These are phyloP conservation scores for Spinibarbus caldwelli DNA, from an alignment of 2,797 vertebrate species.

Conservation along the genomic window DNA sequence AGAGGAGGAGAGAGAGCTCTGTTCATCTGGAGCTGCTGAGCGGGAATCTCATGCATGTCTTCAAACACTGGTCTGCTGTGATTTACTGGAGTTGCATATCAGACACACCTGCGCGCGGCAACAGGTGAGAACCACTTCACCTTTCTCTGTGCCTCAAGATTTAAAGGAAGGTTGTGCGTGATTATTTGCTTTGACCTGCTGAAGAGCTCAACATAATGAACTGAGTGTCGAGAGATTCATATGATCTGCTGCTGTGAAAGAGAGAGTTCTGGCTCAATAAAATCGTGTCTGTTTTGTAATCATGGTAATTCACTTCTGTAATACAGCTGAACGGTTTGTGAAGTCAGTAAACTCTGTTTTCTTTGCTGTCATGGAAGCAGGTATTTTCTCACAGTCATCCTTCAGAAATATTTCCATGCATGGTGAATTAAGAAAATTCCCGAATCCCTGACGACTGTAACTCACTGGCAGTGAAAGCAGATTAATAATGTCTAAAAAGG, in stretches of 20 bases:
- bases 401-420: conserved; percentile 12
- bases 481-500: neutral
- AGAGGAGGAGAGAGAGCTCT: neutral
- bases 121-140: neutral
- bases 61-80: neutral
- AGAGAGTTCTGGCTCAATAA: too few species aligned
- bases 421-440: neutral
- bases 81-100: neutral
- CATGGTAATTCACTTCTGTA: neutral
- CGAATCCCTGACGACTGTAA: neutral
- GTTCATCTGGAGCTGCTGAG: neutral
- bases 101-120: neutral
- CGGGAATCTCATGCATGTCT: neutral
- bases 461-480: too few species aligned
- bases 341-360: conserved; percentile 2
- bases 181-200: neutral
- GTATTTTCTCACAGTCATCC: conserved; percentile 17
- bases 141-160: too few species aligned
- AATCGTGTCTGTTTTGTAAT: neutral
- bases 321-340: neutral
- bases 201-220: neutral
- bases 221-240: neutral
- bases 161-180: neutral
- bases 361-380: conserved; percentile 12
- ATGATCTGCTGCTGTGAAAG: too few species aligned